Percentiles rank a stretch among this genome's conserved stretches.
Conservation (phyloP, 2,797 vertebrate genomes). For the Protonibea diacanthus region DNA sequence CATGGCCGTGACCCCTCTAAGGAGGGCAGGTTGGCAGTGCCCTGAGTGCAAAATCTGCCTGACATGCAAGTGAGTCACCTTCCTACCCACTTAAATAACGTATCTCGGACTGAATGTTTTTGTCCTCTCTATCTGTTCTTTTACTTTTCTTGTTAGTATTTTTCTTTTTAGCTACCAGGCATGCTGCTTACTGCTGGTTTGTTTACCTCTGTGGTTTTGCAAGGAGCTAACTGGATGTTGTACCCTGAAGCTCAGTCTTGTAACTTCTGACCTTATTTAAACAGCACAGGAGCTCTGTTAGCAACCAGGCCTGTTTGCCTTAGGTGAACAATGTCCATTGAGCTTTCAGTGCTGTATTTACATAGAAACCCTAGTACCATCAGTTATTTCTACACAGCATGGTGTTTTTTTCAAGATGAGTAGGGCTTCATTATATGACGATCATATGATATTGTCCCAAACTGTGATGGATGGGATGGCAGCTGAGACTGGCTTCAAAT, state of each 20-base stretch:
- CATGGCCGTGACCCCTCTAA: conserved; percentile 95
- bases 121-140: conserved; percentile 8
- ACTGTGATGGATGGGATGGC: not conserved
- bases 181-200: conserved; percentile 50
- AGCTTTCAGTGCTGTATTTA: conserved; percentile 39
- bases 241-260: conserved; percentile 62
- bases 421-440: not conserved
- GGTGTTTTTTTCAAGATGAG: conserved; percentile 18
- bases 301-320: conserved; percentile 52
- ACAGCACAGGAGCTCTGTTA: conserved; percentile 40
- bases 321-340: conserved; percentile 32
- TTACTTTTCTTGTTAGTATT: conserved; percentile 18
- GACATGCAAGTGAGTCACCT: conserved; percentile 97
- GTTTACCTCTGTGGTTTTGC: conserved; percentile 66
- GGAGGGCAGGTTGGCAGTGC: conserved; percentile 98
- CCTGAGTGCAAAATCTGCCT: conserved; percentile 99
- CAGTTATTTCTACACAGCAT: not conserved
- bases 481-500: not conserved
- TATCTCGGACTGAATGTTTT: conserved; percentile 17
- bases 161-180: conserved; percentile 51
- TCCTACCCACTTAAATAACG: not conserved
- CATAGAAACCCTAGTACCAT: not conserved
- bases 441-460: not conserved
- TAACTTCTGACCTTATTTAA: conserved; percentile 70
- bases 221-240: conserved; percentile 53